phyloP scores from a whole-genome alignment of 1,140 invertebrate genomes.

The Mercenaria mercenaria region DNA sequence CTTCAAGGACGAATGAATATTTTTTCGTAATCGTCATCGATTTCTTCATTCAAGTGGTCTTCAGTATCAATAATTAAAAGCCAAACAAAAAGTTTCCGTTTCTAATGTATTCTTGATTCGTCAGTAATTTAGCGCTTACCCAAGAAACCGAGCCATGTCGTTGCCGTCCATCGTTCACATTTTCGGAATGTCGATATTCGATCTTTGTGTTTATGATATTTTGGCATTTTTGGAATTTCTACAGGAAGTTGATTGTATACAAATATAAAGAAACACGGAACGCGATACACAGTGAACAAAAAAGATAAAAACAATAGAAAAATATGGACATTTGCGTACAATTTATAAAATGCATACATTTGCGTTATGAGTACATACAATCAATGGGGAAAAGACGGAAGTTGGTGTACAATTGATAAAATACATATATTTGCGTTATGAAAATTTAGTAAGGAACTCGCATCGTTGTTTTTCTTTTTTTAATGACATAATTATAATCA shows the following conservation, averaged over 20 bases:
- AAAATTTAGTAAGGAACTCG: too few relatives aligned
- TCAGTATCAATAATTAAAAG: constrained; percentile 7
- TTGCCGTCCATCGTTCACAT: neutral
- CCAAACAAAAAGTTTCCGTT: constrained; percentile 12
- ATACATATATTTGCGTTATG: too few relatives aligned
- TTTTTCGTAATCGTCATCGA: neutral
- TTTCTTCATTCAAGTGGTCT: neutral
- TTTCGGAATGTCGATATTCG: constrained; percentile 44
- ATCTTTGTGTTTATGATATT: constrained; percentile 43
- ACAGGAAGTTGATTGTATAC: constrained; percentile 7
- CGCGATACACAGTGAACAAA: too few relatives aligned
- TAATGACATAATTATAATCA: too few relatives aligned
- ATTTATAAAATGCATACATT: too few relatives aligned
- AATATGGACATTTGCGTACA: too few relatives aligned
- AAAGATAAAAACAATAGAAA: too few relatives aligned
- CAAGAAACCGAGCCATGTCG: neutral
- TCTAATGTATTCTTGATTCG: neutral
- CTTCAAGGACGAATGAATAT: neutral
- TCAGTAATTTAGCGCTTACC: neutral
- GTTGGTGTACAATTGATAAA: too few relatives aligned
- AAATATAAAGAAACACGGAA: too few relatives aligned
- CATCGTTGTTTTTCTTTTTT: too few relatives aligned
- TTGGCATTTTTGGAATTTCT: constrained; percentile 51
- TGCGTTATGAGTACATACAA: too few relatives aligned
- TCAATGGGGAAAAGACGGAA: too few relatives aligned